Base-by-base conservation (phyloP, 2,113 vertebrate species). In the Rhombomys opimus region DNA sequence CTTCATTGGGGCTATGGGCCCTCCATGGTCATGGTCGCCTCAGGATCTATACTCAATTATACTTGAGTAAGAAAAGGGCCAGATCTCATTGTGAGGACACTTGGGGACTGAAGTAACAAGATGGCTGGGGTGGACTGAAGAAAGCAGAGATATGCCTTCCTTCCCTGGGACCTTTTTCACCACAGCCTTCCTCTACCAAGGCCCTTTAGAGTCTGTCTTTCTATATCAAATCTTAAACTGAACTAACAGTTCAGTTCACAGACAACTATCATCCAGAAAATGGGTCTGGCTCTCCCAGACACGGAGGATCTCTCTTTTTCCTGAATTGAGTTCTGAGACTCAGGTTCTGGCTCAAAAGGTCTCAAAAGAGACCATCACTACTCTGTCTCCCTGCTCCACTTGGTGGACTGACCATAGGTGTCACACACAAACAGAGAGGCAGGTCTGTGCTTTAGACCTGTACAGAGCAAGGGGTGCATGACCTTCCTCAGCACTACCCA, bases 311-410 rank as follows among this genome's bases (percentile, higher is more conserved):
- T 72, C 27, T 93, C 84, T 14, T n/a, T 72, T 67, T 12, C 57
- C 41, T 22, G 4, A 75, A 30, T 2, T 18, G 4, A 96, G 13
- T 52, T 52, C 52, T 54, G 15, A 84, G 59, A 0, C 35, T n/a
- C 25, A 11, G 27, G 38, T 30, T 15, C 57, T 5, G 0, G 9
- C 30, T 65, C 6, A 5, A 20, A 12, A 70, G 68, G 38, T n/a
- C 23, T 86, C 32, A n/a, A n/a, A n/a, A n/a, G n/a, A n/a, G n/a
- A n/a, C 54, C 15, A 4, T 0, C 17, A 27, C 52, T 46, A 46
- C 17, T 14, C 25, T 1, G 7, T 52, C 20, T 10, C 32, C 12
- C 30, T 23, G 0, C 38, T 70, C 76, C 12, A 22, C 5, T 0
- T 50, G 15, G 5, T 32, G 18, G 18, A 32, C 10, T 4, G 10